Base-by-base conservation (phyloP, 2,888 invertebrate species). In the Chymomyza caudatula region DNA sequence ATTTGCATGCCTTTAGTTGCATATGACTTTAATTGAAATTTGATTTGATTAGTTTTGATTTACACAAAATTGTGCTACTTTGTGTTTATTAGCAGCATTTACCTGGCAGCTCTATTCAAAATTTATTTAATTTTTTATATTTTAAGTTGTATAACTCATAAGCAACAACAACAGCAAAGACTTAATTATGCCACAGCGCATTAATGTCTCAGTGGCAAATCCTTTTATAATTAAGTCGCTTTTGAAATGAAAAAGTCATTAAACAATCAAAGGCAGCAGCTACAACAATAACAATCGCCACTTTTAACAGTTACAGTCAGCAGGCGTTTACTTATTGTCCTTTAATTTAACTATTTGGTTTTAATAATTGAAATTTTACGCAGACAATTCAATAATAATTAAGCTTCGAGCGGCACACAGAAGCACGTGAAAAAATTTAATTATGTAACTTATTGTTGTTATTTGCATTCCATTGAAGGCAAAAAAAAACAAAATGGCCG, bases 391-490 rank as follows among this genome's bases (percentile, higher is more conserved):
- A 84, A 77, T 84, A 84, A 77, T 78, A 78, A 84, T 82, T 78
- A 82, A 71, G 73, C 70, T 20, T 6, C 1, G 25, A 15, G 53
- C 4, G 13, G n/a, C 25, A 25, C 25, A n/a, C 53, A 23, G n/a
- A 15, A 17, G 44, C 44, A 47, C n/a, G 44, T 47, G 44, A 47
- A 47, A n/a, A 79, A 78, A 81, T 84, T 84, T 84, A 84, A 82
- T 82, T 82, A 84, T 81, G 82, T 77, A 76, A 83, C 79, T 78
- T 82, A 77, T 82, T 84, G 77, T 78, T 84, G 77, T 77, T 84
- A 78, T 81, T 83, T 78, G 73, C 84, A 81, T 83, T 83, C 81
- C 69, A 65, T 63, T 78, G n/a, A n/a, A 51, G 66, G 57, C 52
- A 49, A 53, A 25, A 13, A 37, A 37, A 25, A 25, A 25, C n/a